Evolutionary conservation across 2,113 vertebrate genomes (phyloP).

Genomic region (Beaufortia kweichowensis): DNA sequence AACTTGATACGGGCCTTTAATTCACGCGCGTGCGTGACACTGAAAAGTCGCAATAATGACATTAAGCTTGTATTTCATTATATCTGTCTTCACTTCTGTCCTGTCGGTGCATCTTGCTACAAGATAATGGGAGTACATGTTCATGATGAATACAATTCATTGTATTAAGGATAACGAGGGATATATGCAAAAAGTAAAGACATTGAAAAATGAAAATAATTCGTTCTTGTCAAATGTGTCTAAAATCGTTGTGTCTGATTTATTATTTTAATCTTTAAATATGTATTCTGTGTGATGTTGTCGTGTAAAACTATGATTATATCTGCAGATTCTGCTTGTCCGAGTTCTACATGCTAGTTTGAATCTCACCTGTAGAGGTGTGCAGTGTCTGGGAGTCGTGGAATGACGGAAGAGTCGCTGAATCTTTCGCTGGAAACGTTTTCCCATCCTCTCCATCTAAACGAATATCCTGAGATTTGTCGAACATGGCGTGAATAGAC

Average conservation of each 20-base stretch:
- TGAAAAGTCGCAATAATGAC: conserved; percentile 19
- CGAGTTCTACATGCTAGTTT: not conserved
- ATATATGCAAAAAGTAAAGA: no score
- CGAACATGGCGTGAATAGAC: conserved; percentile 80
- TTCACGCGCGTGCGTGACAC: conserved; percentile 39
- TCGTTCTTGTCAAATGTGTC: no score
- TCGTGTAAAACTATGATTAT: no score
- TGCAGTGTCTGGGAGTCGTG: conserved; percentile 81
- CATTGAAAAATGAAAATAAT: no score
- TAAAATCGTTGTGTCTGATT: no score
- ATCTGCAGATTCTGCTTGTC: no score
- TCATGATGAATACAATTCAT: conserved; percentile 7
- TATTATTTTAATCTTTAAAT: no score
- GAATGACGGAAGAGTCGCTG: conserved; percentile 77
- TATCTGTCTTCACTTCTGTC: not conserved
- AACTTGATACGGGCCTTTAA: conserved; percentile 42
- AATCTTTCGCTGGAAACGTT: conserved; percentile 82
- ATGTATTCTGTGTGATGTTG: no score
- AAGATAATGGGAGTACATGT: not conserved
- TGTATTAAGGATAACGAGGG: conserved; percentile 54
- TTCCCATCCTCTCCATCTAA: conserved; percentile 86
- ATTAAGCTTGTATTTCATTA: no score
- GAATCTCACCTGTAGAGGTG: conserved; percentile 81
- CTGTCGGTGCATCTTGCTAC: not conserved
- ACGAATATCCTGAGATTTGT: conserved; percentile 81